A percentile compares a stretch with the other conserved stretches of the same genome.
phyloP scores from a whole-genome alignment of 2,113 vertebrate genomes.

The Lipophrys pholis region DNA sequence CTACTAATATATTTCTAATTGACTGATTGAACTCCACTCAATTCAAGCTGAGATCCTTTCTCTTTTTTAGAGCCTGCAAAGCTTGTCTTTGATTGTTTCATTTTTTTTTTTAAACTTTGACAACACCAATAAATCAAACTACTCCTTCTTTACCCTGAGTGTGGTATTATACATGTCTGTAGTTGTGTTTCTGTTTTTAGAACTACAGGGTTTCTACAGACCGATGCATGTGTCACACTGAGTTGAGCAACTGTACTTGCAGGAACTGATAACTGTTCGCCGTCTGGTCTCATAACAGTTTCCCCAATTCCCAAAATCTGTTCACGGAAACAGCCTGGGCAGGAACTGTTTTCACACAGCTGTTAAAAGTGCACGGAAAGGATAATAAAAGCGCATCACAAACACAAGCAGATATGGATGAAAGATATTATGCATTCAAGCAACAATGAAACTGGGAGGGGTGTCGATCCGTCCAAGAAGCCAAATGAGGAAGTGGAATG shows the following conservation, averaged over 20 bases:
- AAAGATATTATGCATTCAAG: conserved; percentile 29
- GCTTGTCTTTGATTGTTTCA: too few relatives aligned
- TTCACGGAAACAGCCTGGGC: not conserved
- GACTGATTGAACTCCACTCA: too few relatives aligned
- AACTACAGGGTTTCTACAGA: not conserved
- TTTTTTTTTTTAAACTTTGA: too few relatives aligned
- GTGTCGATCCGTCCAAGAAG: not conserved
- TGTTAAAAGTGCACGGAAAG: not conserved
- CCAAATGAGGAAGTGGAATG: conserved; percentile 15
- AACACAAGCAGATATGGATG: conserved; percentile 6
- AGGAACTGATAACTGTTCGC: conserved; percentile 44
- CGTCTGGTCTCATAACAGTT: conserved; percentile 45
- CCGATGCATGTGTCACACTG: conserved; percentile 30
- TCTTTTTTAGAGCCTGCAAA: too few relatives aligned
- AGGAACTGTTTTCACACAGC: conserved; percentile 22
- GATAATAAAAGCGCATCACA: conserved; percentile 12
- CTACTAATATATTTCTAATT: too few relatives aligned
- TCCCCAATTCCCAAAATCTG: conserved; percentile 50
- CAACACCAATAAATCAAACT: too few relatives aligned
- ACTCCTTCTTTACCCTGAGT: too few relatives aligned
- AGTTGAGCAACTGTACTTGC: conserved; percentile 44
- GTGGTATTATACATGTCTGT: not conserved
- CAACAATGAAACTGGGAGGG: conserved; percentile 1
- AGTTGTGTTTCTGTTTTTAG: not conserved
- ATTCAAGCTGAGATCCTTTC: too few relatives aligned